Evolutionary conservation across 64 coral and sea anemone species (phyloP).

Genomic region (Actinia tenebrosa): DNA sequence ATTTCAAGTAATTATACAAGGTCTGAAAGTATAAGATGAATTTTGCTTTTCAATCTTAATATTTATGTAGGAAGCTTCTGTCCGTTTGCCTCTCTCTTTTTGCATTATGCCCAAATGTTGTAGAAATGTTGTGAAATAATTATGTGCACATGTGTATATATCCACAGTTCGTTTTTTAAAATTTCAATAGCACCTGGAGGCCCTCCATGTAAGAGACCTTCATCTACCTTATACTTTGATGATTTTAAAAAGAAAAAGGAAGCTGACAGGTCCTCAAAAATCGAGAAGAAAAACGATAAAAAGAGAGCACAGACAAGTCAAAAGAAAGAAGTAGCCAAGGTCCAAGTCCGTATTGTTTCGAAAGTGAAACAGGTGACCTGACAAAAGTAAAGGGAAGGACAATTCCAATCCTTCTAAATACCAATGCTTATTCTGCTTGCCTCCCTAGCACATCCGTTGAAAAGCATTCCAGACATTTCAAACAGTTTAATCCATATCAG

Average conservation of each 20-base stretch:
- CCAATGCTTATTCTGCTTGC: constrained; percentile 17
- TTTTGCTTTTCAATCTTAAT: too few relatives aligned
- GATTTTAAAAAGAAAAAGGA: constrained; percentile 43
- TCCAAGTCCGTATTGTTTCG: constrained; percentile 46
- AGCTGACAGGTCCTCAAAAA: constrained; percentile 8
- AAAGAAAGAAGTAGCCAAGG: constrained; percentile 29
- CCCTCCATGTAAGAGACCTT: neutral
- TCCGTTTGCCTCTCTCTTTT: neutral
- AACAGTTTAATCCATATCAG: constrained; percentile 32
- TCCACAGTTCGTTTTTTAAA: neutral
- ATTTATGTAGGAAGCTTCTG: too few relatives aligned
- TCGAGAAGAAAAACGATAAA: constrained; percentile 15
- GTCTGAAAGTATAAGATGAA: too few relatives aligned
- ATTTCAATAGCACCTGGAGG: neutral
- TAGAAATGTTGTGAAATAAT: neutral
- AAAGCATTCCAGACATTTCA: constrained; percentile 60
- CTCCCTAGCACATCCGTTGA: constrained; percentile 39
- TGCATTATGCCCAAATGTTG: neutral
- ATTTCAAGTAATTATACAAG: too few relatives aligned
- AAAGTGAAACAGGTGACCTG: constrained; percentile 13
- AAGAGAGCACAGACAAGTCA: neutral
- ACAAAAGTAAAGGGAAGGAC: constrained; percentile 65
- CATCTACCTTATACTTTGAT: neutral
- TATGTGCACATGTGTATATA: neutral
- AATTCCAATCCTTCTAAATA: constrained; percentile 42